These are phyloP conservation scores for Caenorhabditis plicata DNA, from an alignment of 2,888 invertebrate species.

Conservation along the genomic window DNA sequence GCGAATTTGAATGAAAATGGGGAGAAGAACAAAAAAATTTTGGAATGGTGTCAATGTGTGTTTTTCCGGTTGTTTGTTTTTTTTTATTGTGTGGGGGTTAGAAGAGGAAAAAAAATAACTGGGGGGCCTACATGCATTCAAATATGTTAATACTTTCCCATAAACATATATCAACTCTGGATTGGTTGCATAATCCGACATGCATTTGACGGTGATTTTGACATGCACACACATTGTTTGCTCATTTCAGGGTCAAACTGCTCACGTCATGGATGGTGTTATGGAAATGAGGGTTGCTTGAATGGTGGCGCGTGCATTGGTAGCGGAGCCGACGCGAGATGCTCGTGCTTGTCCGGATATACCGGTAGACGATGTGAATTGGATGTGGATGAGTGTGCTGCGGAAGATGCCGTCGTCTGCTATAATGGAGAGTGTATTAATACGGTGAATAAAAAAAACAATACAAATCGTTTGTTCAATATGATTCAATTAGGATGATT, in stretches of 20 bases:
- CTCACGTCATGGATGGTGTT: slow-evolving; percentile 8
- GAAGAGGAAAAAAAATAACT: too few species aligned
- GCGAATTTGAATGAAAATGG: too few species aligned
- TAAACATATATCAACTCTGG: background rate
- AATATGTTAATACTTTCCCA: too few species aligned
- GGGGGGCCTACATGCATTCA: too few species aligned
- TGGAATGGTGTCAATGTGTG: too few species aligned
- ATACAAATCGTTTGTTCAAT: background rate
- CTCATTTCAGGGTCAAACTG: slow-evolving; percentile 20
- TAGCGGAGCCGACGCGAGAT: slow-evolving; percentile 4
- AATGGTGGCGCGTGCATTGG: slow-evolving; percentile 38
- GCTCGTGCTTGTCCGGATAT: slow-evolving; percentile 28
- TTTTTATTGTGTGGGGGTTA: too few species aligned
- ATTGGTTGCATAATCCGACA: background rate
- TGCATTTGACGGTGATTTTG: too few species aligned
- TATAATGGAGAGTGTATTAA: slow-evolving; percentile 10
- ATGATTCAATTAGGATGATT: background rate
- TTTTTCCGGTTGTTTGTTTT: too few species aligned
- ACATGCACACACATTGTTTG: too few species aligned
- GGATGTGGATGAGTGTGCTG: slow-evolving; percentile 66
- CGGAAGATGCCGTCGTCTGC: slow-evolving; percentile 67
- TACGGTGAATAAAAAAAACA: slow-evolving; percentile 21
- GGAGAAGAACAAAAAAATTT: too few species aligned
- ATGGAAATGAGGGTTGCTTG: slow-evolving; percentile 16
- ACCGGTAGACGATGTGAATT: slow-evolving; percentile 74